Evolutionary conservation across 2,797 vertebrate species (phyloP).

Genomic region (Emydoidea blandingii): DNA sequence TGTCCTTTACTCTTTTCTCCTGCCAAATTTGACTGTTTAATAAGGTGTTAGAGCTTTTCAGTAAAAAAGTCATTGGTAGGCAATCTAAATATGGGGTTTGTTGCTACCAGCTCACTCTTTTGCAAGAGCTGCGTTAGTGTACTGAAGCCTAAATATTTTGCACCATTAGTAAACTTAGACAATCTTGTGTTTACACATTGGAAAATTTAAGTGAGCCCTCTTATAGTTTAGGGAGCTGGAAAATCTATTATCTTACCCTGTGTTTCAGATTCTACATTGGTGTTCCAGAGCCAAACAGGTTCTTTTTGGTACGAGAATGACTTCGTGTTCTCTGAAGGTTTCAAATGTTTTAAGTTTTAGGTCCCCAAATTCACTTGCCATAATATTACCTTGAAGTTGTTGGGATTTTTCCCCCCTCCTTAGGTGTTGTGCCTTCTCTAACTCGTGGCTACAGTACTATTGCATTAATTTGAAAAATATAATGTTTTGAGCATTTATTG

Average conservation of each 20-base stretch:
- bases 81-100: background rate
- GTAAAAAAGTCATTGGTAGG: background rate
- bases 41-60: background rate
- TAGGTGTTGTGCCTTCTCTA: background rate
- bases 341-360: background rate
- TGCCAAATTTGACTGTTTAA: background rate
- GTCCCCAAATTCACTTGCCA: background rate
- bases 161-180: background rate
- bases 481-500: background rate
- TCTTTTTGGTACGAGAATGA: background rate
- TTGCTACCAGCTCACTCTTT: background rate
- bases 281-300: background rate
- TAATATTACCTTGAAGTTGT: background rate
- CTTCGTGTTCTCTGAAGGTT: background rate
- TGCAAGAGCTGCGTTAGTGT: background rate
- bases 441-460: background rate
- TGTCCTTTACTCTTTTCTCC: background rate
- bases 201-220: too few relatives aligned
- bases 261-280: background rate
- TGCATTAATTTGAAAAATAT: background rate
- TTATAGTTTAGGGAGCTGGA: background rate
- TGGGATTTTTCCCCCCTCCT: background rate
- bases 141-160: background rate
- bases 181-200: too few relatives aligned
- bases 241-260: background rate